Conservation (phyloP, 2,888 invertebrate genomes). For the Selenia dentaria region DNA sequence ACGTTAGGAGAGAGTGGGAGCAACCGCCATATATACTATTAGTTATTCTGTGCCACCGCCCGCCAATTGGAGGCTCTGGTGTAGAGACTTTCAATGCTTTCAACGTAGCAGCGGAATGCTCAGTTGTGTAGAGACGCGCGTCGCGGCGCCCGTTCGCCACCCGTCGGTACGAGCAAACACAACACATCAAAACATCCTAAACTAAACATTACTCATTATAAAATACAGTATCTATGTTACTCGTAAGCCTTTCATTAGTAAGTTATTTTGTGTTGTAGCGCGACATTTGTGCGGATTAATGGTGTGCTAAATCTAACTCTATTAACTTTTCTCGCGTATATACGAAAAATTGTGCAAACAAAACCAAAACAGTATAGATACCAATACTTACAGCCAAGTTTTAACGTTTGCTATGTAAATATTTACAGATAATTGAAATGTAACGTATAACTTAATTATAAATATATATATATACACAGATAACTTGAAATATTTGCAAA, state of each 20-base stretch:
- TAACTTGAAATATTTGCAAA: too few species aligned
- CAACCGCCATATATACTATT: too few species aligned
- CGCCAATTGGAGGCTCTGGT: constrained; percentile 2
- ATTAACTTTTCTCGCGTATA: constrained; percentile 2
- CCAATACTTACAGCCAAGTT: too few species aligned
- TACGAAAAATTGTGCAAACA: neutral
- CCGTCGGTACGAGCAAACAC: constrained; percentile 2
- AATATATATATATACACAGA: too few species aligned
- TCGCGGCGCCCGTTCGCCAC: constrained; percentile 19
- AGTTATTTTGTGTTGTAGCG: neutral
- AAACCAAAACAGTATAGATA: neutral
- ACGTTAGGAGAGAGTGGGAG: neutral
- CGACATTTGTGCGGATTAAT: neutral
- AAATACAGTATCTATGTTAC: neutral
- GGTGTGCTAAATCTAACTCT: neutral
- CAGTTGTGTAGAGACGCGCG: constrained; percentile 27
- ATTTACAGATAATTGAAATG: too few species aligned
- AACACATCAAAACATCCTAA: constrained; percentile 10
- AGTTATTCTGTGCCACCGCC: too few species aligned
- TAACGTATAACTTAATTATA: too few species aligned
- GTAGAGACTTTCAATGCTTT: neutral
- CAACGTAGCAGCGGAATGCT: constrained; percentile 1
- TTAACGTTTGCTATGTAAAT: too few species aligned
- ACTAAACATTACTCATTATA: neutral
- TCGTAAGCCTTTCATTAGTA: neutral